Percentiles rank a stretch among this genome's conserved stretches.
Conservation (phyloP, 2,797 vertebrate species). For the Bufotes viridis region DNA sequence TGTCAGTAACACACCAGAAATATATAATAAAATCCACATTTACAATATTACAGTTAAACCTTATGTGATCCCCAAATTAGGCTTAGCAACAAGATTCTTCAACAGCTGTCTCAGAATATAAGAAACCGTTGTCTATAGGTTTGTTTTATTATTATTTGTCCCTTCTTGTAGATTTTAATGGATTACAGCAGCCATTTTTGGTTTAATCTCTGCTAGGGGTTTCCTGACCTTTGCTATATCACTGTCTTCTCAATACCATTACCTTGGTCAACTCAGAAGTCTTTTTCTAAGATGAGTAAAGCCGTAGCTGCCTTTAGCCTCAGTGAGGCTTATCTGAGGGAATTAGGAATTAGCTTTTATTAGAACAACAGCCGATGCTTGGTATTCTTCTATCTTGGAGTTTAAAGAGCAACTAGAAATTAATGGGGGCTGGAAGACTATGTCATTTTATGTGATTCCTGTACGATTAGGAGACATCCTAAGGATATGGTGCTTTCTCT, state of each 20-base stretch:
- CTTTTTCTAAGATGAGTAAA: conserved; percentile 66
- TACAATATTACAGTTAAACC: background rate
- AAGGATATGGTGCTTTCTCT: conserved; percentile 64
- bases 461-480: background rate
- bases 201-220: conserved; percentile 56
- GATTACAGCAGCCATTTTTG: conserved; percentile 48
- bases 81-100: background rate
- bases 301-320: conserved; percentile 66
- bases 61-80: background rate
- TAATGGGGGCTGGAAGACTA: conserved; percentile 58
- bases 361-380: conserved; percentile 64
- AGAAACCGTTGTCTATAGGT: too few relatives aligned
- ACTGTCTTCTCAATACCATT: conserved; percentile 65
- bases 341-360: conserved; percentile 73
- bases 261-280: conserved; percentile 65
- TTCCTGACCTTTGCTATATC: conserved; percentile 48
- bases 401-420: conserved; percentile 64
- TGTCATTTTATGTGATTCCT: conserved; percentile 50
- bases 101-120: too few relatives aligned
- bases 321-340: conserved; percentile 69
- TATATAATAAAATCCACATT: background rate
- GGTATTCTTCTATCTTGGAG: conserved; percentile 59
- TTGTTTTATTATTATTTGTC: background rate
- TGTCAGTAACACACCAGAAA: too few relatives aligned
- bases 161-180: conserved; percentile 33